Evolutionary conservation across 2,888 invertebrate genomes (phyloP).

Genomic region (Agriopis leucophaearia): DNA sequence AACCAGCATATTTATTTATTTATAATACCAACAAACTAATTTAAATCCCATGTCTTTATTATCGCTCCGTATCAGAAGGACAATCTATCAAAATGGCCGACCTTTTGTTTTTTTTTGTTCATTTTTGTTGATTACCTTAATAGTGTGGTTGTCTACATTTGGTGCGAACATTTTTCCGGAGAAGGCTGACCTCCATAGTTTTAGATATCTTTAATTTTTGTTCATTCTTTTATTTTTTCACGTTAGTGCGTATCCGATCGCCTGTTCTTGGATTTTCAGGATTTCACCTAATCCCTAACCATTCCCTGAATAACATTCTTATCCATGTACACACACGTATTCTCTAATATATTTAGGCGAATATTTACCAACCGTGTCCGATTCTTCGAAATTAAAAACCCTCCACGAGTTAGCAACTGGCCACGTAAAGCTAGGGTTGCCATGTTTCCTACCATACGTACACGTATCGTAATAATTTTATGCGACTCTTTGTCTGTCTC

Average conservation of each 20-base stretch:
- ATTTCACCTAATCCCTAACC: neutral
- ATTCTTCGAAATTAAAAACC: slow-evolving; percentile 34
- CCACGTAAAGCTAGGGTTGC: slow-evolving; percentile 22
- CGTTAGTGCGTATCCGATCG: neutral
- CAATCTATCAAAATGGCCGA: too few species aligned
- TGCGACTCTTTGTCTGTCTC: too few species aligned
- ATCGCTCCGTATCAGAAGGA: too few species aligned
- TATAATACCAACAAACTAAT: too few species aligned
- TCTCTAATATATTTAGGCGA: slow-evolving; percentile 20
- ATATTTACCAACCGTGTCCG: slow-evolving; percentile 27
- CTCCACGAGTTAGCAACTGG: slow-evolving; percentile 17
- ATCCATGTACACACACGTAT: slow-evolving; percentile 14
- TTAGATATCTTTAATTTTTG: neutral
- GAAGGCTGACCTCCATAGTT: too few species aligned
- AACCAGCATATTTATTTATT: too few species aligned
- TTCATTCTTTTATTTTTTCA: neutral
- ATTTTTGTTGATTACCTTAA: too few species aligned
- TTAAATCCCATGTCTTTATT: too few species aligned
- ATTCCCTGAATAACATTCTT: slow-evolving; percentile 15
- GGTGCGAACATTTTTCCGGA: too few species aligned
- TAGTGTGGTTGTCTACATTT: too few species aligned
- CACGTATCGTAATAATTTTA: too few species aligned
- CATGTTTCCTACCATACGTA: neutral
- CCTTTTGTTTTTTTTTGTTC: too few species aligned
- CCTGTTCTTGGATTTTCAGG: neutral